Base-by-base conservation (phyloP, 1,140 invertebrate genomes). In the Drosophila auraria region DNA sequence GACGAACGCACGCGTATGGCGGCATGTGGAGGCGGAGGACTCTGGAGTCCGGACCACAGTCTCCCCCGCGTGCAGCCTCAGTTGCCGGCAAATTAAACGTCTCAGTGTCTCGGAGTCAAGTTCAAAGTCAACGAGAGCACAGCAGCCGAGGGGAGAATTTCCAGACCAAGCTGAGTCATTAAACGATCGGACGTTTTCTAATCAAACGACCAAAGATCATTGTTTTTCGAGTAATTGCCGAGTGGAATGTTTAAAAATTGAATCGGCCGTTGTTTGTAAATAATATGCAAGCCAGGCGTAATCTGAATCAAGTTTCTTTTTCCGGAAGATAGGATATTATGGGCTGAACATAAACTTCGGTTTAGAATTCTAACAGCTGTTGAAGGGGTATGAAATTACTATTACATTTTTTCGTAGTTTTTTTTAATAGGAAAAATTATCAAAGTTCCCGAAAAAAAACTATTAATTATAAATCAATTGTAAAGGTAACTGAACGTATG, bases 91-190 rank as follows among this genome's bases (percentile, higher is more conserved):
- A 68, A 76, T 83, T 68, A 30, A 70, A 33, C 25, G 51, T 25
- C 53, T 56, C 66, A 17, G 45, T 27, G 20, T 25, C 11, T 38
- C 14, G 17, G 14, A 61, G 65, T 73, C 40, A 73, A 78, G 80
- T 87, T 80, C 80, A 80, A 76, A 87, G 80, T 87, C 83, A 80
- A 74, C 56, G 33, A 79, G 42, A 64, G 61, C 69, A 74, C 44
- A 63, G 12, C 11, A 23, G 30, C 47, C 14, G 38, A 38, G 9
- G 45, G 42, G 42, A 61, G 25, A 45, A 36, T 23, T 47, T 30
- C 68, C 50, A 72, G 54, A 72, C 56, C 38, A 38, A 36, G 54
- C 15, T 75, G 33, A 71, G 44, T 63, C 68, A 73, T 30, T 50
- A 17, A 49, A 17, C 61, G 66, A 76, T 76, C 50, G 42, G 57